phyloP scores from a whole-genome alignment of 2,113 vertebrate genomes.

The Clarias batrachus region DNA sequence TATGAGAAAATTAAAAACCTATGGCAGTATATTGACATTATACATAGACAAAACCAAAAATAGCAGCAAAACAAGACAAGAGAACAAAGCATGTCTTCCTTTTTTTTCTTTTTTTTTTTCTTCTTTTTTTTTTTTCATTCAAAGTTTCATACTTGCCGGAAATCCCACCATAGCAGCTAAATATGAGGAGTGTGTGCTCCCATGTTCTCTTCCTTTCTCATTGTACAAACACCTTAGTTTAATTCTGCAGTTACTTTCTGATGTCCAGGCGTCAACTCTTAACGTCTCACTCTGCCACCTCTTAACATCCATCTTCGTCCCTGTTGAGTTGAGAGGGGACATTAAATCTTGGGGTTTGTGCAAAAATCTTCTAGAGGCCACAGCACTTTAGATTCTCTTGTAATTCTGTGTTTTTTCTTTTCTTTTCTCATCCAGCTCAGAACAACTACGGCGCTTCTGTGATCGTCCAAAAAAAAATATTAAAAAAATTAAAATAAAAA shows the following conservation, averaged over 20 bases:
- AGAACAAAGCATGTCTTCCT: slow-evolving; percentile 82
- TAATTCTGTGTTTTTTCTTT: slow-evolving; percentile 6
- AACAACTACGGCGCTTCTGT: slow-evolving; percentile 58
- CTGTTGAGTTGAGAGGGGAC: slow-evolving; percentile 63
- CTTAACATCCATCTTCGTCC: slow-evolving; percentile 61
- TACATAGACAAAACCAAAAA: slow-evolving; percentile 82
- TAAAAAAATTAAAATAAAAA: background rate
- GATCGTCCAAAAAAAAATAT: slow-evolving; percentile 25
- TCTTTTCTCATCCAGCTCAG: slow-evolving; percentile 61
- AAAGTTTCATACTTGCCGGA: slow-evolving; percentile 78
- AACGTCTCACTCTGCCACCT: slow-evolving; percentile 70
- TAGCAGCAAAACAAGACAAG: slow-evolving; percentile 97
- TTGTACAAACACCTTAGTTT: slow-evolving; percentile 80
- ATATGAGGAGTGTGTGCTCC: slow-evolving; percentile 80
- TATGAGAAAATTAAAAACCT: slow-evolving; percentile 92
- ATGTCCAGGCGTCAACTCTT: slow-evolving; percentile 69
- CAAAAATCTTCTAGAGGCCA: slow-evolving; percentile 69
- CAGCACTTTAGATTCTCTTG: slow-evolving; percentile 57
- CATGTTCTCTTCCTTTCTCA: slow-evolving; percentile 59
- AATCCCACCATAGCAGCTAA: slow-evolving; percentile 92
- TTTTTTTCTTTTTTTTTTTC: slow-evolving; percentile 71
- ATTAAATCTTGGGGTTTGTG: slow-evolving; percentile 68
- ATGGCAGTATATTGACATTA: slow-evolving; percentile 92
- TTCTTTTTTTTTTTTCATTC: slow-evolving; percentile 58
- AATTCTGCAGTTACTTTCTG: slow-evolving; percentile 75